Evolutionary conservation across 2,113 vertebrate species (phyloP).

Genomic region (Pelodiscus sinensis): DNA sequence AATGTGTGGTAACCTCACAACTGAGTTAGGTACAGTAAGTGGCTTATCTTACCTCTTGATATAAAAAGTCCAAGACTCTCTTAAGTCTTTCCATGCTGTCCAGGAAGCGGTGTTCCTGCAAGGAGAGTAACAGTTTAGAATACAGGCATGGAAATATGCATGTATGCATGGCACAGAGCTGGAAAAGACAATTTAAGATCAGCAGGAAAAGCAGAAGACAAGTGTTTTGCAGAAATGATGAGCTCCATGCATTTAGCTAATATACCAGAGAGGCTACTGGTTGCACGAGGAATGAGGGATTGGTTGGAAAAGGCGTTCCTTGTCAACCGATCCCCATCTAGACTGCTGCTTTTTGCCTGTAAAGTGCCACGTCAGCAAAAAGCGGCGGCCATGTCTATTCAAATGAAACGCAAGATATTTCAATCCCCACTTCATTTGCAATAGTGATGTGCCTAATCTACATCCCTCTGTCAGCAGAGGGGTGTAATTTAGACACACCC

Average conservation of each 20-base stretch:
- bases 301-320: no score
- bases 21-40: not conserved
- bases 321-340: no score
- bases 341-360: no score
- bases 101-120: slow-evolving; percentile 42
- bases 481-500: no score
- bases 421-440: no score
- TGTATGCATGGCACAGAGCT: not conserved
- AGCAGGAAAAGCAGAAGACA: not conserved
- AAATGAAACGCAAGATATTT: no score
- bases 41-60: slow-evolving; percentile 66
- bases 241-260: not conserved
- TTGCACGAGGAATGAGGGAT: no score
- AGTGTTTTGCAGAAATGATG: not conserved
- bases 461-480: no score
- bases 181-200: not conserved
- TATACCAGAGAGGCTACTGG: not conserved
- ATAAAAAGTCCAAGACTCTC: slow-evolving; percentile 70
- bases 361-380: no score
- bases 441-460: no score
- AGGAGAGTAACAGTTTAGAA: not conserved
- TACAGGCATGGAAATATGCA: not conserved
- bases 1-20: not conserved
- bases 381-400: no score
- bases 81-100: slow-evolving; percentile 55